Evolutionary conservation across 1,140 invertebrate species (phyloP).

Genomic region (Chelonus insularis): DNA sequence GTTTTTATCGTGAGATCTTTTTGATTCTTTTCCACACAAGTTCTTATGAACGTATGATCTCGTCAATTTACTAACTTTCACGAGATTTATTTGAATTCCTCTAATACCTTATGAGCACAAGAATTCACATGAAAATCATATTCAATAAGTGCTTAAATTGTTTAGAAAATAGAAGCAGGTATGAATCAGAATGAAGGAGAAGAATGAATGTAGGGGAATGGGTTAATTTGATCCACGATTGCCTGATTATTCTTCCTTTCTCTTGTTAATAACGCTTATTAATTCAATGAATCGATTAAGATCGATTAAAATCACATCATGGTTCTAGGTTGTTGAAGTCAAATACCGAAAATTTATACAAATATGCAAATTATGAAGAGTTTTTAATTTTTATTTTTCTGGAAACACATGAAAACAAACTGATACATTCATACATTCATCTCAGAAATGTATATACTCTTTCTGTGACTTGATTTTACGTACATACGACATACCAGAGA

Average conservation of each 20-base stretch:
- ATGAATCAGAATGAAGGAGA: not conserved
- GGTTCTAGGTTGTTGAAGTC: too few relatives aligned
- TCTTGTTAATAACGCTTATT: slow-evolving; percentile 5
- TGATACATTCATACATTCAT: not conserved
- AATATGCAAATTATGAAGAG: too few relatives aligned
- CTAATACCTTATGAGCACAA: not conserved
- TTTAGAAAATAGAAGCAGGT: not conserved
- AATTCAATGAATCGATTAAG: not conserved
- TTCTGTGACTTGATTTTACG: slow-evolving; percentile 13
- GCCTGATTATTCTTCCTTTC: slow-evolving; percentile 9
- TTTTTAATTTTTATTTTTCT: not conserved
- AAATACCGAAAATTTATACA: too few relatives aligned
- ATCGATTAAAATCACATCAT: not conserved
- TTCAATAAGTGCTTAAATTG: slow-evolving; percentile 2
- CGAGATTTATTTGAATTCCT: not conserved
- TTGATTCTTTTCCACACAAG: too few relatives aligned
- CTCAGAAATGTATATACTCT: too few relatives aligned
- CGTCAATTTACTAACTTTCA: too few relatives aligned
- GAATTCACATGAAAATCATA: slow-evolving; percentile 1
- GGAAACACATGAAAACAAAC: not conserved
- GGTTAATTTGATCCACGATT: slow-evolving; percentile 23
- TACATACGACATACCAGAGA: slow-evolving; percentile 24
- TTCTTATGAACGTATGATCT: too few relatives aligned
- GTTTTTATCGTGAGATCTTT: too few relatives aligned
- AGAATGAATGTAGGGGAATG: slow-evolving; percentile 16